These are phyloP conservation scores for Liparis tanakae DNA, from an alignment of 2,797 vertebrate species.

Conservation along the genomic window DNA sequence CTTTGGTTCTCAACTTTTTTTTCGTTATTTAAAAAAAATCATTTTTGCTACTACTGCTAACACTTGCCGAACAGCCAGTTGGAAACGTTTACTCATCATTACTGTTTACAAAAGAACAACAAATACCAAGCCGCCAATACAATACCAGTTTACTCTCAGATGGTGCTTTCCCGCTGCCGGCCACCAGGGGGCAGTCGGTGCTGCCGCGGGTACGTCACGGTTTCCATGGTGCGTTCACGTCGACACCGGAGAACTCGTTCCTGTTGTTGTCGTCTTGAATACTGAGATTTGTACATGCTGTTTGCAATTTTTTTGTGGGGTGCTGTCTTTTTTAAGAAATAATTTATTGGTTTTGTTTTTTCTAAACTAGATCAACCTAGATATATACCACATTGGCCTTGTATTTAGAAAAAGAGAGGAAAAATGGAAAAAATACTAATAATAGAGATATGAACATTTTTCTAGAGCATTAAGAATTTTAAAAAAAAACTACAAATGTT, in stretches of 20 bases:
- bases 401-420: constrained; percentile 86
- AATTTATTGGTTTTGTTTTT: constrained; percentile 82
- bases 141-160: constrained; percentile 80
- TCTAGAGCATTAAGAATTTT: constrained; percentile 89
- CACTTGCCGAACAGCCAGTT: constrained; percentile 83
- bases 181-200: constrained; percentile 70
- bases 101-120: constrained; percentile 84
- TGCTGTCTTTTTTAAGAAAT: constrained; percentile 79
- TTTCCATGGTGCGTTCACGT: constrained; percentile 70
- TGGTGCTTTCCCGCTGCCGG: constrained; percentile 74
- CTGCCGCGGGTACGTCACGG: constrained; percentile 64
- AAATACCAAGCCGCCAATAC: constrained; percentile 78
- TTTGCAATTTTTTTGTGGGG: constrained; percentile 83
- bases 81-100: constrained; percentile 83
- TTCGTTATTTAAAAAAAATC: constrained; percentile 63
- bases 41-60: constrained; percentile 79
- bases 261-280: constrained; percentile 76
- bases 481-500: constrained; percentile 78
- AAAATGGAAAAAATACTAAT: constrained; percentile 86
- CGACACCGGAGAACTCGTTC: constrained; percentile 58
- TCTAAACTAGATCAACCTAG: constrained; percentile 86
- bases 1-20: constrained; percentile 63
- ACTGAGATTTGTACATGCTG: constrained; percentile 85
- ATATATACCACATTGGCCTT: constrained; percentile 91
- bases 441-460: constrained; percentile 88